Evolutionary conservation across 2,113 vertebrate species (phyloP), one percentile per base, ranked within the genome.

Genomic region (Misgurnus anguillicaudatus): DNA sequence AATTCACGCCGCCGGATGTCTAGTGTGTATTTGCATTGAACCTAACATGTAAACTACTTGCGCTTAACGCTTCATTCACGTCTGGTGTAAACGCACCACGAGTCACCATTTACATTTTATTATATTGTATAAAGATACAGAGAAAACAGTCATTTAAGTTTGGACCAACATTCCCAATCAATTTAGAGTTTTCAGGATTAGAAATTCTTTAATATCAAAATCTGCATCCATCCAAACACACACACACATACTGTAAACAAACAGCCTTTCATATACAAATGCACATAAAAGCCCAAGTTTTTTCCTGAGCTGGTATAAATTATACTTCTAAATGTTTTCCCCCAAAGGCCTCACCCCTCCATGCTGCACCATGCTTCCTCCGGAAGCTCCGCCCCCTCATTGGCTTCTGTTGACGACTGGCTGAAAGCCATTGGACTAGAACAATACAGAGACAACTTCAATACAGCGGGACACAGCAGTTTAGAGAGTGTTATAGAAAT

Each of bases 401-500:
- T 81, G n/a, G 51, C 24, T 71, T 81, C 84, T 31, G 81, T 80
- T 10, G 84, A 80, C 0, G 84, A 83, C 24, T 85, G 84, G 84
- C 78, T 85, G 64, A 80, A 80, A 65, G 41, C 68, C n/a, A 80
- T 85, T 2, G 70, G 84, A 51, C 75, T 85, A 24, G 75, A 85
- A 45, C 82, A 83, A 53, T 85, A 85, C 70, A 80, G 71, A 71
- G 80, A 85, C 21, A 85, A 70, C 61, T 85, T 85, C 21, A 41
- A 14, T 51, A 77, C 69, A 57, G 75, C 75, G 4, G 79, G 71
- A 58, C 73, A 79, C 73, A 75, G 45, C 39, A 63, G 61, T 39
- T 41, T 77, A 68, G 64, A 83, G 19, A 86, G 61, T 16, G 38
- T 83, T 42, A 48, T 79, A 68, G 66, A 58, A 61, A 75, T 80